phyloP scores from a whole-genome alignment of 2,888 invertebrate genomes.

The Acleris holmiana region DNA sequence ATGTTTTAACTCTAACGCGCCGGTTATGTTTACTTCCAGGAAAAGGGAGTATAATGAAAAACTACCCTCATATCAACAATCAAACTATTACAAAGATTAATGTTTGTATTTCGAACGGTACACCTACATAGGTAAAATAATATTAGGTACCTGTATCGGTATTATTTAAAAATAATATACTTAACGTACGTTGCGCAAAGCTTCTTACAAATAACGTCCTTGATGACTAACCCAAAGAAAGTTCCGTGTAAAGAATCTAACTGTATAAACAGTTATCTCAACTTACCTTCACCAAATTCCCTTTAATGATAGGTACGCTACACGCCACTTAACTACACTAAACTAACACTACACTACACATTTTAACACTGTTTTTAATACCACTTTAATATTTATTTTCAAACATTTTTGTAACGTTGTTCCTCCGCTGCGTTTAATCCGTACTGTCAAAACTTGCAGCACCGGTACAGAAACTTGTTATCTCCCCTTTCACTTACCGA shows the following conservation, averaged over 20 bases:
- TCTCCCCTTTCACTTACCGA: constrained; percentile 47
- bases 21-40: no score
- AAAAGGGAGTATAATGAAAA: no score
- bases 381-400: constrained; percentile 43
- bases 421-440: constrained; percentile 65
- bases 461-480: constrained; percentile 72
- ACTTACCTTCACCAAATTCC: constrained; percentile 47
- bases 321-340: constrained; percentile 24
- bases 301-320: constrained; percentile 12
- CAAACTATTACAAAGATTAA: no score
- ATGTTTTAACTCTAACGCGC: no score
- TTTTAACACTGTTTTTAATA: constrained; percentile 49
- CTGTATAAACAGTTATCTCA: constrained; percentile 51
- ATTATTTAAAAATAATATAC: not conserved
- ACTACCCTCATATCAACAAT: no score
- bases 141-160: no score
- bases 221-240: constrained; percentile 74
- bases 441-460: constrained; percentile 82
- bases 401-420: constrained; percentile 60
- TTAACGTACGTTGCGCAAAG: constrained; percentile 24
- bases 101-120: no score
- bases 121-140: no score
- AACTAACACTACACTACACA: constrained; percentile 40
- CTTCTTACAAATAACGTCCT: constrained; percentile 55
- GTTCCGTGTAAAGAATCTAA: constrained; percentile 59